A percentile compares a stretch with the other conserved stretches of the same genome.
These are phyloP conservation scores for Tricholauxania praeusta DNA, from an alignment of 2,888 invertebrate species.

Conservation along the genomic window DNA sequence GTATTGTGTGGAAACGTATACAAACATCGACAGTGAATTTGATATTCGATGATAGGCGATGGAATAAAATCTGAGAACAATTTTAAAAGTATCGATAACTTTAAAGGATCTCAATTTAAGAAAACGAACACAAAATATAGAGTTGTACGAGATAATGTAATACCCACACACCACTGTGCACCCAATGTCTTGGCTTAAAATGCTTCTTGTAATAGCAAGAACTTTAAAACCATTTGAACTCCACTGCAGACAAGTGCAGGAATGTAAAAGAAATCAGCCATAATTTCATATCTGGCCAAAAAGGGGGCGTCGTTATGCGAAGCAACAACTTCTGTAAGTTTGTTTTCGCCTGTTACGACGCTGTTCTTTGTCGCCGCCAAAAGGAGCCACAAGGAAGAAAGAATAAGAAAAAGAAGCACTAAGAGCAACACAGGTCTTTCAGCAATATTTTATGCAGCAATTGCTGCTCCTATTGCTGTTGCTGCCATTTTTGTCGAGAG, in stretches of 20 bases:
- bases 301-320: conserved; percentile 63
- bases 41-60: no score
- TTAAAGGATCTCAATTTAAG: no score
- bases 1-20: no score
- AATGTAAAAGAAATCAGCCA: conserved; percentile 51
- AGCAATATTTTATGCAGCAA: conserved; percentile 6
- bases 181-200: neutral
- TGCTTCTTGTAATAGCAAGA: no score
- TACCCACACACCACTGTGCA: neutral
- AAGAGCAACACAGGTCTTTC: neutral
- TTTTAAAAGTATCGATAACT: no score
- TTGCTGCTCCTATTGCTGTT: conserved; percentile 9
- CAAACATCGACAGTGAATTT: no score
- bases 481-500: neutral
- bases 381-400: neutral
- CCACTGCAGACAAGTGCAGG: neutral
- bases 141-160: no score
- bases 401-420: neutral
- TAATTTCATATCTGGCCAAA: conserved; percentile 58
- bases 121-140: no score
- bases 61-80: no score
- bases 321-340: conserved; percentile 63
- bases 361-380: conserved; percentile 6
- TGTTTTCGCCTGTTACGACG: conserved; percentile 47
- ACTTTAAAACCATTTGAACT: no score